Evolutionary conservation across 53 echinoderm and acorn worm species (phyloP).

Genomic region (Astropecten irregularis): DNA sequence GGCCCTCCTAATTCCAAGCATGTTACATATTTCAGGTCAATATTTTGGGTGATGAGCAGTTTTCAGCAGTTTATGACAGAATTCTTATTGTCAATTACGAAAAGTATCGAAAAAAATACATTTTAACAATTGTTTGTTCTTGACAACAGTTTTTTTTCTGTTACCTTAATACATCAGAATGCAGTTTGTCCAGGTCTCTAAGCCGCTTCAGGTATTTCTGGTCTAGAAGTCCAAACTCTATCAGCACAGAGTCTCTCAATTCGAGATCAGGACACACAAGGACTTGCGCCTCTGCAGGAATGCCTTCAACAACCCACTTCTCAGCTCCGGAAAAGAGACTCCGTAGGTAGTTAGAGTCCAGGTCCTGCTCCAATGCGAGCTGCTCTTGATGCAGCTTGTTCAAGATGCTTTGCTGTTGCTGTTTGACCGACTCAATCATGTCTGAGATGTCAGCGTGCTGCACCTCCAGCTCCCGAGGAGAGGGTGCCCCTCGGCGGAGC

Average conservation of each 20-base stretch:
- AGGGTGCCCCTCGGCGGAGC: constrained; percentile 6
- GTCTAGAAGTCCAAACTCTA: constrained; percentile 80
- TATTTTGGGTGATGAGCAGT: too few species aligned
- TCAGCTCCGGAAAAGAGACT: constrained; percentile 53
- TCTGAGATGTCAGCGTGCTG: constrained; percentile 65
- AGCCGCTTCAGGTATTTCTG: constrained; percentile 67
- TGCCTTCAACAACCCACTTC: constrained; percentile 87
- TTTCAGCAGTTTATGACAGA: too few species aligned
- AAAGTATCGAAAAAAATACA: neutral
- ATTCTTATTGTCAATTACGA: neutral
- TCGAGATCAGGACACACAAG: constrained; percentile 79
- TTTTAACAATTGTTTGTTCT: too few species aligned
- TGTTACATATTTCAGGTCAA: too few species aligned
- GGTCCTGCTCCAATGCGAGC: constrained; percentile 72
- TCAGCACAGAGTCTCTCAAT: constrained; percentile 68
- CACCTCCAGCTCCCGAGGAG: neutral
- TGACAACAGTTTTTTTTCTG: too few species aligned
- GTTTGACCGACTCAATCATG: constrained; percentile 70
- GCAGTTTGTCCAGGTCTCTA: constrained; percentile 77
- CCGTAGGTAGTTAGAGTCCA: constrained; percentile 66
- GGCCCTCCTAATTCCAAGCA: too few species aligned
- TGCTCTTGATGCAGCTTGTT: constrained; percentile 66
- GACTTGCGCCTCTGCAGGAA: constrained; percentile 77
- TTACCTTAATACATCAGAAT: constrained; percentile 73
- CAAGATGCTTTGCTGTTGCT: constrained; percentile 70